Conservation (phyloP, 1,140 invertebrate genomes). For the Orchesella cincta region DNA sequence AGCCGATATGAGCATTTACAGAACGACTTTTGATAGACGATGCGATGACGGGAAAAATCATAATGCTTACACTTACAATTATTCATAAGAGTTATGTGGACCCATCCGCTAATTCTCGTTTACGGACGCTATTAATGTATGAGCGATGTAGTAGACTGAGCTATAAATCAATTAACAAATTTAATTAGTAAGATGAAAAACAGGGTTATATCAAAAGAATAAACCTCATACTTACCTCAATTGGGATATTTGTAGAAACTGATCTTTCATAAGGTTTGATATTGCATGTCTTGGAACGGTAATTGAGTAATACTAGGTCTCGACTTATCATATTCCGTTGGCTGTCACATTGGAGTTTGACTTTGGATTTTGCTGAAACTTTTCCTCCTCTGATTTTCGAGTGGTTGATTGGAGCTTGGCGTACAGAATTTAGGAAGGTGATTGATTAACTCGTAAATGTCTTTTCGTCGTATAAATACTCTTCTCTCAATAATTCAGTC, state of each 20-base stretch:
- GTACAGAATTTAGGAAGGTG: conserved; percentile 46
- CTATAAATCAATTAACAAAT: too few relatives aligned
- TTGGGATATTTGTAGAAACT: conserved; percentile 49
- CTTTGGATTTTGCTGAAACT: neutral
- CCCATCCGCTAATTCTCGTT: conserved; percentile 31
- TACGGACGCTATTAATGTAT: conserved; percentile 41
- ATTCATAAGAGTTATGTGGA: conserved; percentile 44
- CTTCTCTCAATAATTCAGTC: conserved; percentile 46
- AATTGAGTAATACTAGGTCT: neutral
- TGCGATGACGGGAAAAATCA: too few relatives aligned
- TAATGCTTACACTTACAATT: conserved; percentile 39
- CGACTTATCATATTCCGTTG: neutral
- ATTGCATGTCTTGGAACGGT: conserved; percentile 4
- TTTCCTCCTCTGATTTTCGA: conserved; percentile 34
- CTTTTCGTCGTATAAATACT: conserved; percentile 48
- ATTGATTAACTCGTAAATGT: conserved; percentile 41
- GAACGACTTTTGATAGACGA: too few relatives aligned
- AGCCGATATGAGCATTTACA: too few relatives aligned
- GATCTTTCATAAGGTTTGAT: conserved; percentile 43
- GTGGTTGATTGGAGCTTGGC: conserved; percentile 41
- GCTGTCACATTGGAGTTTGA: neutral
- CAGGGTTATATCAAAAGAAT: too few relatives aligned
- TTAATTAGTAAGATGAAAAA: too few relatives aligned
- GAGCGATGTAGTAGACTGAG: conserved; percentile 49
- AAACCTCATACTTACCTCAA: conserved; percentile 44